Conservation (phyloP, 2,888 invertebrate genomes). For the Xestobium rufovillosum region DNA sequence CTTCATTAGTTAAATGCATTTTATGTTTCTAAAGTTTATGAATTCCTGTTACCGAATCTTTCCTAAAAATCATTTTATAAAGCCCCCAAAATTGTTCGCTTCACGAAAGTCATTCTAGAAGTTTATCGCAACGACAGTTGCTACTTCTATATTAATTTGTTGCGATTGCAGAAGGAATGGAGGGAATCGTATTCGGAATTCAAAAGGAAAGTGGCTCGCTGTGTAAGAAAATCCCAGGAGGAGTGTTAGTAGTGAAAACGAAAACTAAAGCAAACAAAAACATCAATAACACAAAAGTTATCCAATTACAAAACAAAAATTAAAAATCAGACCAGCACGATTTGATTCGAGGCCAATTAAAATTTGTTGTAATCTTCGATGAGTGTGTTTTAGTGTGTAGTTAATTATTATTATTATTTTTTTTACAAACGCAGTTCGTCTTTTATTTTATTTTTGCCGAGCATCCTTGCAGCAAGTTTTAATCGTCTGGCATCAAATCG, state of each 20-base stretch:
- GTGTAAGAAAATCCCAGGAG: slow-evolving; percentile 98
- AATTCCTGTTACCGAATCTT: too few relatives aligned
- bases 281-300: slow-evolving; percentile 16
- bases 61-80: too few relatives aligned
- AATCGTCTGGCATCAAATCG: slow-evolving; percentile 25
- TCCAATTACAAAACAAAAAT: slow-evolving; percentile 22
- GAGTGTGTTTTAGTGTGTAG: slow-evolving; percentile 21
- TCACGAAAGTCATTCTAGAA: too few relatives aligned
- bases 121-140: too few relatives aligned
- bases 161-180: slow-evolving; percentile 95
- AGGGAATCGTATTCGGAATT: slow-evolving; percentile 95
- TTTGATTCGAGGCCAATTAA: slow-evolving; percentile 29
- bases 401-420: slow-evolving; percentile 25
- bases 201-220: slow-evolving; percentile 95
- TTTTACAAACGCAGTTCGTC: slow-evolving; percentile 1
- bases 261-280: slow-evolving; percentile 10
- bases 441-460: too few relatives aligned
- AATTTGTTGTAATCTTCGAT: slow-evolving; percentile 20
- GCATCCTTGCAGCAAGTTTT: too few relatives aligned
- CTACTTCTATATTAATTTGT: too few relatives aligned
- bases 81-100: too few relatives aligned
- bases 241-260: slow-evolving; percentile 72
- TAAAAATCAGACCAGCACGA: slow-evolving; percentile 15
- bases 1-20: too few relatives aligned
- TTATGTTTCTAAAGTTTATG: too few relatives aligned